These are phyloP conservation scores for Odocoileus virginianus DNA, from an alignment of 2,113 vertebrate species.

Conservation along the genomic window DNA sequence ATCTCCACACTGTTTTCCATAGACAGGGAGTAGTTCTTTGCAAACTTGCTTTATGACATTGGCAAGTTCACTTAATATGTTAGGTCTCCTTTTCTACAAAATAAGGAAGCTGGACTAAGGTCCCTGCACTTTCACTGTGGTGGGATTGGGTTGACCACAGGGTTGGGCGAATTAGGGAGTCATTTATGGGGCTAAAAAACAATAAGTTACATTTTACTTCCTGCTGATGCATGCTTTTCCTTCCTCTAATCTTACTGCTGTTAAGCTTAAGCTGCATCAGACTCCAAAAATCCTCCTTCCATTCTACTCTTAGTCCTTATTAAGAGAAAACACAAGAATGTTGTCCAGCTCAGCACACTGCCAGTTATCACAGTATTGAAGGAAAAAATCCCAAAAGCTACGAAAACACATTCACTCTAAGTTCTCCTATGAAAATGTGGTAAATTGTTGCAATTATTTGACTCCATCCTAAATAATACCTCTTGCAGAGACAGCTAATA, in stretches of 20 bases:
- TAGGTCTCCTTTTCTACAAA: not conserved
- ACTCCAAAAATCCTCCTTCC: not conserved
- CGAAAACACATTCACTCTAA: not conserved
- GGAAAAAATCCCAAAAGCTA: not conserved
- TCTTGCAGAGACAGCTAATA: not conserved
- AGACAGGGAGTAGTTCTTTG: not conserved
- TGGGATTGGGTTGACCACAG: fast-evolving
- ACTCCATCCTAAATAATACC: not conserved
- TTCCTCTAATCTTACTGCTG: not conserved
- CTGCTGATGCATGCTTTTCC: not conserved
- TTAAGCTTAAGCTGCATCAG: not conserved
- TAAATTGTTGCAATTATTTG: constrained; percentile 20
- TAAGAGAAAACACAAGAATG: not conserved
- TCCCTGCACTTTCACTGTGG: not conserved
- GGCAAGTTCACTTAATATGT: not conserved
- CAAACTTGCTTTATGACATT: not conserved
- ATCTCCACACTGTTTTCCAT: too few relatives aligned
- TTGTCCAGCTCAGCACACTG: not conserved
- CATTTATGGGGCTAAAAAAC: not conserved
- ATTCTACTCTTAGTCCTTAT: not conserved
- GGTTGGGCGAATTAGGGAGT: not conserved
- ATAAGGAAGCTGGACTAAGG: not conserved
- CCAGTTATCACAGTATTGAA: not conserved
- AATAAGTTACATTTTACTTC: not conserved
- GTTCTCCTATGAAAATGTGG: not conserved